phyloP scores from a whole-genome alignment of 2,113 vertebrate genomes.

The Microcebus lehilahytsara region DNA sequence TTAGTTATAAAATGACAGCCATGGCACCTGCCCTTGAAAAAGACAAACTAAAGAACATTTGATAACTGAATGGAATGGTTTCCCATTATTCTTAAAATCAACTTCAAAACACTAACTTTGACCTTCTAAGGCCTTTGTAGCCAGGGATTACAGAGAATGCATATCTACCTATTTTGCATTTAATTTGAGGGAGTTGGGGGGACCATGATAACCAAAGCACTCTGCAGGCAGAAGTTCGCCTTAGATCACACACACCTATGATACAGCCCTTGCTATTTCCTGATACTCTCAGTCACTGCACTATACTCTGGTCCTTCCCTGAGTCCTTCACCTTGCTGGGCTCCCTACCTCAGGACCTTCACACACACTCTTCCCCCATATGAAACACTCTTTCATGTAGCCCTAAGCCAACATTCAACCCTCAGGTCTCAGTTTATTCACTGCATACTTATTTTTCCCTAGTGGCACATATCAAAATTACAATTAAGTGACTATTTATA shows the following conservation, averaged over 20 bases:
- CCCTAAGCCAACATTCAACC: neutral
- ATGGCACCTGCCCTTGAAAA: neutral
- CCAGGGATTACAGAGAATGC: neutral
- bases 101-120: neutral
- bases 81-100: constrained; percentile 21
- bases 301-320: neutral
- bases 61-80: neutral
- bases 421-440: neutral
- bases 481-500: neutral
- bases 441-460: neutral
- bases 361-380: neutral
- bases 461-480: neutral
- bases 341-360: neutral
- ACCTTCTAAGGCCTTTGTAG: neutral
- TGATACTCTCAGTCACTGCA: neutral
- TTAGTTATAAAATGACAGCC: neutral
- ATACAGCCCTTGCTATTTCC: too few species aligned
- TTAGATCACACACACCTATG: neutral
- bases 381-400: neutral
- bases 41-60: neutral
- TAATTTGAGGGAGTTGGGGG: neutral
- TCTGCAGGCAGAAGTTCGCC: neutral
- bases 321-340: neutral
- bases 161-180: neutral
- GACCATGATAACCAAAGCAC: neutral